These are phyloP conservation scores for Cheilosia urbana DNA, from an alignment of 2,888 invertebrate genomes.

Conservation along the genomic window DNA sequence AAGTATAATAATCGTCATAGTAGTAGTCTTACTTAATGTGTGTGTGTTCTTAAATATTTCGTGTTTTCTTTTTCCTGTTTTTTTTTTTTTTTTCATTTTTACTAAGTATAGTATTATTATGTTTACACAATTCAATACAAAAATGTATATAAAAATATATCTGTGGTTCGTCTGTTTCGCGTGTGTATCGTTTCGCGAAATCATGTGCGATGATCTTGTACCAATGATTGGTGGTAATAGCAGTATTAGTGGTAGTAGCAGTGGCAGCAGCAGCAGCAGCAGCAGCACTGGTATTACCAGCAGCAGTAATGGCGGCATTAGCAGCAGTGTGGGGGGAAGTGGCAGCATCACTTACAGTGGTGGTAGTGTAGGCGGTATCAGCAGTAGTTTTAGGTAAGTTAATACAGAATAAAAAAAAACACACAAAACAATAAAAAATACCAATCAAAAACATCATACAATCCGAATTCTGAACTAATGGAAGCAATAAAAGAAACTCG, in stretches of 20 bases:
- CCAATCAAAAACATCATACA: not conserved
- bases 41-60: constrained; percentile 52
- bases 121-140: constrained; percentile 67
- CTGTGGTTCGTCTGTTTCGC: constrained; percentile 72
- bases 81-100: constrained; percentile 8
- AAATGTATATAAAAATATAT: constrained; percentile 75
- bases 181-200: constrained; percentile 72
- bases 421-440: not conserved
- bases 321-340: constrained; percentile 76
- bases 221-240: constrained; percentile 74
- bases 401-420: not conserved
- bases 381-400: constrained; percentile 74
- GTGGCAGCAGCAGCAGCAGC: constrained; percentile 58
- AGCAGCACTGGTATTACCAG: constrained; percentile 62
- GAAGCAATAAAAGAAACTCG: not conserved
- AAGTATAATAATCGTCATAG: constrained; percentile 39
- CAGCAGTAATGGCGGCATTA: constrained; percentile 71
- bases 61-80: not conserved
- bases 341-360: constrained; percentile 73
- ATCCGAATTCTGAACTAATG: not conserved
- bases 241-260: constrained; percentile 68
- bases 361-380: constrained; percentile 76
- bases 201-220: constrained; percentile 73
- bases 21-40: constrained; percentile 46
- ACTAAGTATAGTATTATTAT: constrained; percentile 49